Evolutionary conservation across 1,140 invertebrate species (phyloP).

Genomic region (Holotrichia oblita): DNA sequence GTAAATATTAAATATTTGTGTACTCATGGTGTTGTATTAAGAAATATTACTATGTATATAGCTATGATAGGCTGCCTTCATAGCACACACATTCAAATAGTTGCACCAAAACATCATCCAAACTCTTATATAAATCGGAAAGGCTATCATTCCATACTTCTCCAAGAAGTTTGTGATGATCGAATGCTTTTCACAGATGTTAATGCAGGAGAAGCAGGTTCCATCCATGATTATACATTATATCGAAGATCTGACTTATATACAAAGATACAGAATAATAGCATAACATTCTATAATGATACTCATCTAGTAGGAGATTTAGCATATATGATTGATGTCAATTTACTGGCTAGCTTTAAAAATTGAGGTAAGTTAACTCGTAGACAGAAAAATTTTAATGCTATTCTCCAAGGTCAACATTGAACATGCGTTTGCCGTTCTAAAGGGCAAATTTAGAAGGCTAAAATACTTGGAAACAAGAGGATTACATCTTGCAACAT

Average conservation of each 20-base stretch:
- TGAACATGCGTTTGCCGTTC: constrained; percentile 12
- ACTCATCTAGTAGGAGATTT: constrained; percentile 6
- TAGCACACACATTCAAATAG: neutral
- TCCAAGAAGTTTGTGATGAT: constrained; percentile 46
- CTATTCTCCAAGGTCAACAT: neutral
- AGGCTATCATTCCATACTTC: constrained; percentile 43
- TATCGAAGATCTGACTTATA: constrained; percentile 41
- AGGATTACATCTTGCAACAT: neutral
- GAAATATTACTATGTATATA: too few species aligned
- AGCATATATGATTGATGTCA: constrained; percentile 39
- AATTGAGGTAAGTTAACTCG: neutral
- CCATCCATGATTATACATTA: constrained; percentile 41
- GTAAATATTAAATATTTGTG: too few species aligned
- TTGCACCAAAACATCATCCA: constrained; percentile 36
- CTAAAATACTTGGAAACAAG: constrained; percentile 9
- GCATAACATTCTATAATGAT: constrained; percentile 32
- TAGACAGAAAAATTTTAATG: neutral
- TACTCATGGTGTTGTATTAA: too few species aligned
- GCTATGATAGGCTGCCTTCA: neutral
- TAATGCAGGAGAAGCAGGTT: constrained; percentile 43
- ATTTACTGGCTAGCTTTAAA: neutral
- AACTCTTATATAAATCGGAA: constrained; percentile 47
- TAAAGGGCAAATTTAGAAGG: neutral
- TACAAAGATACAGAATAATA: constrained; percentile 8
- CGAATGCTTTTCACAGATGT: constrained; percentile 44